Conservation (phyloP, 2,888 invertebrate species). For the Patella ulyssiponensis region DNA sequence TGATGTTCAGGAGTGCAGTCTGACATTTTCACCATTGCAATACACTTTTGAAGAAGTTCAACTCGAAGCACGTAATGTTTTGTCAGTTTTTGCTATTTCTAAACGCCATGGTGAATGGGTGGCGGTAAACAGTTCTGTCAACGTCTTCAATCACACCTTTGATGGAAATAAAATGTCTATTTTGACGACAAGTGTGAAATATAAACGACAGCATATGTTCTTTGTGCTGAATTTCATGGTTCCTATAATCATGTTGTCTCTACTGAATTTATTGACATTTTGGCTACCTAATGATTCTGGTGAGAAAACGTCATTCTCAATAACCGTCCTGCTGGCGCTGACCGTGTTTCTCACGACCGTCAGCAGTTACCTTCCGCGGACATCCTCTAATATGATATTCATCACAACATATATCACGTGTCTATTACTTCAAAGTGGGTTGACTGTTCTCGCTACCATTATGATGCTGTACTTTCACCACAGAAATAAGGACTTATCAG, state of each 20-base stretch:
- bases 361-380: background rate
- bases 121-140: background rate
- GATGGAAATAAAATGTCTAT: background rate
- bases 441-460: background rate
- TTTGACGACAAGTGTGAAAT: background rate
- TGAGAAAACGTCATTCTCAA: background rate
- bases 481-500: background rate
- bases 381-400: background rate
- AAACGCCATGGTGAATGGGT: constrained; percentile 6
- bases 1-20: background rate
- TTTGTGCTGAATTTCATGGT: background rate
- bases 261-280: background rate
- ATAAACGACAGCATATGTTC: background rate
- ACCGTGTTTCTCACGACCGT: background rate
- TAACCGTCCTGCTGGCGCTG: background rate
- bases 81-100: background rate
- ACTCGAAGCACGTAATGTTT: background rate
- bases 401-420: background rate
- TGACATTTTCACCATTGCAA: background rate
- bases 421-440: background rate
- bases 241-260: background rate
- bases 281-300: background rate
- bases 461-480: background rate
- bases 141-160: background rate
- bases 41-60: background rate